Percentiles rank a stretch among this genome's conserved stretches.
phyloP scores from a whole-genome alignment of 2,888 invertebrate species.

The Tenthredo livida region DNA sequence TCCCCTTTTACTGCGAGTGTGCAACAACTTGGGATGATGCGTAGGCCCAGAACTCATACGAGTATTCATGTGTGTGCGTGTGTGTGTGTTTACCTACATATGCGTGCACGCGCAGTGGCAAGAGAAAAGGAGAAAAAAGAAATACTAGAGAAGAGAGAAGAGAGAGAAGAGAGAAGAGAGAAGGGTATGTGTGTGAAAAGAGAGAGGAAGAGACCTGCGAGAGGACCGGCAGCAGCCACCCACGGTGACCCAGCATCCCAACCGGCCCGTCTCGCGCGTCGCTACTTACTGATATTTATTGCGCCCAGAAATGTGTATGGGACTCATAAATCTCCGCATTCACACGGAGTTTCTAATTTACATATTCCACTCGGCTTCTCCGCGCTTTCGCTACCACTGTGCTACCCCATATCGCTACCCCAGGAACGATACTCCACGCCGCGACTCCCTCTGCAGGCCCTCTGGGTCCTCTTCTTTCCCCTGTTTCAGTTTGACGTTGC shows the following conservation, averaged over 20 bases:
- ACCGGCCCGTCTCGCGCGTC: conserved; percentile 71
- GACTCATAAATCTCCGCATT: conserved; percentile 78
- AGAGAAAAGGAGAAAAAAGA: neutral
- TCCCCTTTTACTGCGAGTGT: conserved; percentile 62
- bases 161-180: conserved; percentile 56
- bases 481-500: neutral
- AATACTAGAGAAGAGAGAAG: conserved; percentile 43
- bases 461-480: neutral
- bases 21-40: conserved; percentile 56
- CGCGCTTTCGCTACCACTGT: conserved; percentile 51
- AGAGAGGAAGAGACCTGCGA: conserved; percentile 40
- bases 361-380: conserved; percentile 72
- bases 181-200: conserved; percentile 57
- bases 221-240: conserved; percentile 63
- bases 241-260: conserved; percentile 64
- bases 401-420: conserved; percentile 47
- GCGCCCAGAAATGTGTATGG: conserved; percentile 77
- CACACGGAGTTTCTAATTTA: conserved; percentile 78
- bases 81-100: neutral
- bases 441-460: conserved; percentile 32
- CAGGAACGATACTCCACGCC: conserved; percentile 22
- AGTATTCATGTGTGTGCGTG: conserved; percentile 54
- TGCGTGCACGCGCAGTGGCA: conserved; percentile 27
- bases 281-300: conserved; percentile 79
- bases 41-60: conserved; percentile 40